phyloP scores from a whole-genome alignment of 1,140 invertebrate species.

The Diabrotica undecimpunctata region DNA sequence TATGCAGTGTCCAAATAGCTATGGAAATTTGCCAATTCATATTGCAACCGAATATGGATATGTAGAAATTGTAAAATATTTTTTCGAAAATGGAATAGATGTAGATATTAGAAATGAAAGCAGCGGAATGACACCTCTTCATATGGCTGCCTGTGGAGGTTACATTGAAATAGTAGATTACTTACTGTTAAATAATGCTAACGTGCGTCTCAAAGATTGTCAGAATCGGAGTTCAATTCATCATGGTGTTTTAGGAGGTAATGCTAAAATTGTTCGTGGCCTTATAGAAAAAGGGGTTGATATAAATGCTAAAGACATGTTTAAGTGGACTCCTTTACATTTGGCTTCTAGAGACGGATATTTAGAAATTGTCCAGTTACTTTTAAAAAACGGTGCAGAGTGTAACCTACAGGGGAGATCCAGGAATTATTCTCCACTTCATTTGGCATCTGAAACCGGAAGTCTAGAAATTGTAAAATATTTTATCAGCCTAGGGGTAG shows the following conservation, averaged over 20 bases:
- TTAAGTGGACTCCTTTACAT: conserved; percentile 26
- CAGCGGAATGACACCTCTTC: conserved; percentile 42
- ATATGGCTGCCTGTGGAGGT: conserved; percentile 48
- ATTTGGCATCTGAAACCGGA: conserved; percentile 46
- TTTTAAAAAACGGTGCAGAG: conserved; percentile 27
- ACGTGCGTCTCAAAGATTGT: conserved; percentile 20
- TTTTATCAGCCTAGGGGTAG: conserved; percentile 11
- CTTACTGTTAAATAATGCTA: conserved; percentile 18
- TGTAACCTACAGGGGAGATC: conserved; percentile 24
- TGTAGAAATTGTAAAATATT: conserved; percentile 22
- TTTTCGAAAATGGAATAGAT: conserved; percentile 22
- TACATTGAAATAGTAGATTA: conserved; percentile 27
- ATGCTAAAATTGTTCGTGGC: conserved; percentile 25
- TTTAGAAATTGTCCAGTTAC: conserved; percentile 49
- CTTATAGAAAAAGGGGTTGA: conserved; percentile 30
- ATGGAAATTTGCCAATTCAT: conserved; percentile 11
- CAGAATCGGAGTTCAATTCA: conserved; percentile 27
- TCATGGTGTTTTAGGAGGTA: conserved; percentile 26
- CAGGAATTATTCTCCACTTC: conserved; percentile 26
- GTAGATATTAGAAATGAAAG: conserved; percentile 20
- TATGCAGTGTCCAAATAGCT: not conserved
- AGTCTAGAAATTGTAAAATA: conserved; percentile 65
- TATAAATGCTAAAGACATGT: conserved; percentile 23
- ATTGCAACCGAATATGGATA: conserved; percentile 21
- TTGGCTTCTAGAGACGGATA: conserved; percentile 73